A percentile compares a stretch with the other conserved stretches of the same genome.
phyloP scores from a whole-genome alignment of 2,113 vertebrate genomes.

The Misgurnus mizolepis region DNA sequence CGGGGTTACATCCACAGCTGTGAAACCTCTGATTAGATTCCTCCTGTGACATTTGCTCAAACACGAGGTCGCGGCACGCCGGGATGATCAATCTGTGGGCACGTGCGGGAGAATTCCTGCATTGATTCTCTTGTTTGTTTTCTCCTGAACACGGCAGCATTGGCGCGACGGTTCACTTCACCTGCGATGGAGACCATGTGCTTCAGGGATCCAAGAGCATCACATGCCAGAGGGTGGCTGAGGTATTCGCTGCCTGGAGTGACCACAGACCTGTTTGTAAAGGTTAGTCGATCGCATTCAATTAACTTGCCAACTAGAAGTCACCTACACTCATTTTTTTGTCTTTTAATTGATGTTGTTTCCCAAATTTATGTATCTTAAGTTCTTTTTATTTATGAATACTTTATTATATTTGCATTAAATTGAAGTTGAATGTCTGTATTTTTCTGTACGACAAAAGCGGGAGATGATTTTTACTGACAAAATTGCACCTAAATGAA shows the following conservation, averaged over 20 bases:
- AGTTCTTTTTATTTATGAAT: no score
- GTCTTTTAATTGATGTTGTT: no score
- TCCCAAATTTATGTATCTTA: no score
- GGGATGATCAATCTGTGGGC: conserved; percentile 7
- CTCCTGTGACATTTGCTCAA: conserved; percentile 15
- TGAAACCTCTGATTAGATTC: conserved; percentile 9
- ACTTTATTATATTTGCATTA: no score
- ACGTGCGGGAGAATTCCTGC: background rate
- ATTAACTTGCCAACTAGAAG: background rate
- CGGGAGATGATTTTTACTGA: no score
- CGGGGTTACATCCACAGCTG: background rate
- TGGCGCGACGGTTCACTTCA: conserved; percentile 88
- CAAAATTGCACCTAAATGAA: no score
- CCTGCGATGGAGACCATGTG: conserved; percentile 94
- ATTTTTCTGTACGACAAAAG: no score
- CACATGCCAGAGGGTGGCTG: conserved; percentile 93
- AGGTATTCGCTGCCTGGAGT: conserved; percentile 97
- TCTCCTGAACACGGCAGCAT: conserved; percentile 72
- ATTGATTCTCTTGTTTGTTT: conserved; percentile 15
- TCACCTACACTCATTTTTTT: background rate
- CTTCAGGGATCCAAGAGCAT: conserved; percentile 96
- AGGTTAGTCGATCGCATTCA: conserved; percentile 76
- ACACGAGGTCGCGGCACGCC: background rate
- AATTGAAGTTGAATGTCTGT: no score
- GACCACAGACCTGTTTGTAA: conserved; percentile 96